Percentiles rank a stretch among this genome's conserved stretches.
Evolutionary conservation across 2,113 vertebrate species (phyloP).

Genomic region (Drymodes brunneopygia): DNA sequence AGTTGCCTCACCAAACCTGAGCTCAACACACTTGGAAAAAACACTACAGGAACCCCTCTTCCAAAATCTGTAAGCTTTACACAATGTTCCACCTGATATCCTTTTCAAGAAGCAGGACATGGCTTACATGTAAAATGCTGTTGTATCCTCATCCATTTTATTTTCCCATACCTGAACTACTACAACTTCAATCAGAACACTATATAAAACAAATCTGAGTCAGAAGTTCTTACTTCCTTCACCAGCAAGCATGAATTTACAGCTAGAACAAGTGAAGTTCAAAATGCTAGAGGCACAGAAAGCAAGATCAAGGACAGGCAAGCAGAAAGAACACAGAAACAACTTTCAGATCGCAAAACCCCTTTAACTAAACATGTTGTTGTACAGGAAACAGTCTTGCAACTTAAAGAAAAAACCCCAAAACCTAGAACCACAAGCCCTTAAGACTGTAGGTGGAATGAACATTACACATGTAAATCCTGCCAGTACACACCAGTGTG

Average conservation of each 20-base stretch:
- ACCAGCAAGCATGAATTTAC: not conserved
- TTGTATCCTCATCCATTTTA: not conserved
- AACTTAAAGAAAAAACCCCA: not conserved
- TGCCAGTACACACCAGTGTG: not conserved
- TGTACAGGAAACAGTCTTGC: not conserved
- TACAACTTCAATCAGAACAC: not conserved
- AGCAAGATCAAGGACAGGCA: not conserved
- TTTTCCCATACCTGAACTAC: not conserved
- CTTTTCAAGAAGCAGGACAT: not conserved
- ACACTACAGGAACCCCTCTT: not conserved
- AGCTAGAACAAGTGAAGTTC: not conserved
- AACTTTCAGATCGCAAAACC: not conserved
- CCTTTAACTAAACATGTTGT: not conserved
- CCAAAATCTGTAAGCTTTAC: not conserved
- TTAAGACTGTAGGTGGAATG: not conserved
- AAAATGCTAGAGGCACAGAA: not conserved
- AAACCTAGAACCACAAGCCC: not conserved
- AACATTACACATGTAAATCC: not conserved
- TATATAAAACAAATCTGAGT: not conserved
- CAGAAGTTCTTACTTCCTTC: not conserved
- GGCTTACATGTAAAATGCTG: not conserved
- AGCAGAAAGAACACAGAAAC: not conserved
- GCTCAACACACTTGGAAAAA: not conserved
- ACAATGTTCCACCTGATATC: not conserved
- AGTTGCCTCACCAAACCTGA: not conserved